These are phyloP conservation scores for Paramormyrops hopkinsi DNA, from an alignment of 2,797 vertebrate species.

Conservation along the genomic window DNA sequence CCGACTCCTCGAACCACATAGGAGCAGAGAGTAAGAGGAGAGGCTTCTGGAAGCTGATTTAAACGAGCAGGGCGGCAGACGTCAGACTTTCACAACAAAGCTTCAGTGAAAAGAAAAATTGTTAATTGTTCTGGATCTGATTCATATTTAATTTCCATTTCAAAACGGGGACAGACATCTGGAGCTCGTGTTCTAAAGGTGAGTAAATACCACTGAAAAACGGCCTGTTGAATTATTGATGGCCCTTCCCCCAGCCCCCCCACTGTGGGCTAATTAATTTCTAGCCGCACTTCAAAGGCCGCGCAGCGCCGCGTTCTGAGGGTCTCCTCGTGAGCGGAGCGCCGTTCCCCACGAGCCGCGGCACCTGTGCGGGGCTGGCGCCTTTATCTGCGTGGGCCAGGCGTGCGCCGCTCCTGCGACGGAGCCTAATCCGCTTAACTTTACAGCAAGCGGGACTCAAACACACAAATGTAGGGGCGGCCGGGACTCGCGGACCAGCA, in stretches of 20 bases:
- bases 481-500: not conserved
- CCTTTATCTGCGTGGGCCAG: constrained; percentile 62
- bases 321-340: constrained; percentile 29
- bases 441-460: constrained; percentile 46
- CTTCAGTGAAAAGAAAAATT: not conserved
- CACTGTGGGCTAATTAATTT: constrained; percentile 17
- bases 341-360: constrained; percentile 27
- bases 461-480: constrained; percentile 35
- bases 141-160: constrained; percentile 8
- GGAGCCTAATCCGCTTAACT: constrained; percentile 67
- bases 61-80: not conserved
- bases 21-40: not conserved
- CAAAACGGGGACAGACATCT: not conserved
- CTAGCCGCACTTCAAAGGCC: constrained; percentile 11
- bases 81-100: not conserved
- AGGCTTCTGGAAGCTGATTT: not conserved
- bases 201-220: not conserved
- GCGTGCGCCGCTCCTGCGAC: constrained; percentile 51
- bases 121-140: constrained; percentile 3
- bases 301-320: constrained; percentile 13
- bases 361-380: constrained; percentile 44
- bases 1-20: not conserved
- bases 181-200: not conserved
- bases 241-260: not conserved
- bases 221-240: constrained; percentile 20